Conservation (phyloP, 1,140 invertebrate species). For the Prorops nasuta region DNA sequence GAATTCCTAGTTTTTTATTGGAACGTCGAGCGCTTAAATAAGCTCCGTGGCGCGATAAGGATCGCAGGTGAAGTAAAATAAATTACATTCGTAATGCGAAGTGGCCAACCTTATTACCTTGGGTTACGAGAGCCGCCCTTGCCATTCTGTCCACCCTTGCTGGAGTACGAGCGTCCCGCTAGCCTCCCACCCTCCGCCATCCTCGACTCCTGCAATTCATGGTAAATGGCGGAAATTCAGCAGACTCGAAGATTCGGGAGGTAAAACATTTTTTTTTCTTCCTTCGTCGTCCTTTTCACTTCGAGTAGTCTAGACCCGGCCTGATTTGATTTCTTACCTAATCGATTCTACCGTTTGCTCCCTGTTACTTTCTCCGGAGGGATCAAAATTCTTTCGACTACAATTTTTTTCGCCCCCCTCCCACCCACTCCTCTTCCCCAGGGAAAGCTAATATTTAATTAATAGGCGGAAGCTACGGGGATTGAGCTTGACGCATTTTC, state of each 20-base stretch:
- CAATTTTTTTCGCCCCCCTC: no score
- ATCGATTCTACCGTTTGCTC: no score
- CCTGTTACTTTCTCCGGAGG: no score
- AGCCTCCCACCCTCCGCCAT: not conserved
- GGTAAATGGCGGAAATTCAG: slow-evolving; percentile 15
- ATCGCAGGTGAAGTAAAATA: slow-evolving; percentile 34
- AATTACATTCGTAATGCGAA: slow-evolving; percentile 31
- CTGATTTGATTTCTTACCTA: no score
- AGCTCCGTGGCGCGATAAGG: slow-evolving; percentile 22
- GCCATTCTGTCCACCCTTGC: no score
- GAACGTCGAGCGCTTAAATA: slow-evolving; percentile 23
- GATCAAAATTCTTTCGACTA: no score
- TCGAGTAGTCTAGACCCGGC: not conserved
- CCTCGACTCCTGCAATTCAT: not conserved
- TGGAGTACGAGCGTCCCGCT: no score
- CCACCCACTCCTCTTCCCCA: no score
- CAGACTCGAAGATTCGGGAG: slow-evolving; percentile 9
- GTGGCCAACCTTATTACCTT: slow-evolving; percentile 16
- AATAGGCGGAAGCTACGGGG: no score
- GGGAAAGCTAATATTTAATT: no score
- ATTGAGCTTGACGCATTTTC: no score
- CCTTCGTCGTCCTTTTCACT: slow-evolving; percentile 1
- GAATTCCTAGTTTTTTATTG: slow-evolving; percentile 12
- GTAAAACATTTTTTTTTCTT: slow-evolving; percentile 14
- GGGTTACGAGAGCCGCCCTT: slow-evolving; percentile 5